Percentiles rank a stretch among this genome's conserved stretches.
These are phyloP conservation scores for Euphysa ruthae DNA, from an alignment of 30 jellyfish, hydroid and myxozoan genomes.

Conservation along the genomic window DNA sequence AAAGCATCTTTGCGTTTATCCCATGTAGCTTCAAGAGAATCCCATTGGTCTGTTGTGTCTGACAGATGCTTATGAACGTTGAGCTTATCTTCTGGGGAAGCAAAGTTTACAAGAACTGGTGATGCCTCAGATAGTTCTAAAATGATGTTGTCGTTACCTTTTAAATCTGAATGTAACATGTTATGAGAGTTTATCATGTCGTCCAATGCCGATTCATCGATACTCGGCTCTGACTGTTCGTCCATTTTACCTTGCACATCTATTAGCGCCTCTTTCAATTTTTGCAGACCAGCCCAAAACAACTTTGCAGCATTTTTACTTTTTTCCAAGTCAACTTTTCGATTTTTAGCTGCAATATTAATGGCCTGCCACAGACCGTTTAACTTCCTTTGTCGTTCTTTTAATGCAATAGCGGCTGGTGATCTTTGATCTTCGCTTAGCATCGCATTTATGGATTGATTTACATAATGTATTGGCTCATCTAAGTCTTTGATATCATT, in stretches of 20 bases:
- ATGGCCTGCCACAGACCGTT: conserved; percentile 54
- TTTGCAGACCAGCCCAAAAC: conserved; percentile 93
- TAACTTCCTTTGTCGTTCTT: conserved; percentile 55
- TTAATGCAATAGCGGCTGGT: conserved; percentile 41
- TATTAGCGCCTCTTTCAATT: conserved; percentile 45
- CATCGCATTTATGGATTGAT: conserved; percentile 37
- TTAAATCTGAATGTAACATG: conserved; percentile 65
- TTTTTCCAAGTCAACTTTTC: conserved; percentile 41
- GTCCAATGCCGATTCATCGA: conserved; percentile 53
- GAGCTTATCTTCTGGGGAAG: conserved; percentile 79
- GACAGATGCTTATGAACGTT: conserved; percentile 81
- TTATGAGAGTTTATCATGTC: conserved; percentile 59
- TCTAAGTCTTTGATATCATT: conserved; percentile 28
- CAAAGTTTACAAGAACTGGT: conserved; percentile 79
- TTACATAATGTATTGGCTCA: conserved; percentile 50
- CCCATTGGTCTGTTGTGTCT: conserved; percentile 93
- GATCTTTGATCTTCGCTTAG: conserved; percentile 61
- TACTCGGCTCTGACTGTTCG: conserved; percentile 75
- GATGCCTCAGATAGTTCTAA: conserved; percentile 63
- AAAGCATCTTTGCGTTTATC: conserved; percentile 60
- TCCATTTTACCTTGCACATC: conserved; percentile 85
- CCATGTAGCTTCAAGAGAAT: conserved; percentile 69
- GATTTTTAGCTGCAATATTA: conserved; percentile 25
- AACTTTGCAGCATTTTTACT: conserved; percentile 70
- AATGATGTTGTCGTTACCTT: conserved; percentile 69